phyloP scores from a whole-genome alignment of 2,113 vertebrate genomes.

The Pseudopodoces humilis region DNA sequence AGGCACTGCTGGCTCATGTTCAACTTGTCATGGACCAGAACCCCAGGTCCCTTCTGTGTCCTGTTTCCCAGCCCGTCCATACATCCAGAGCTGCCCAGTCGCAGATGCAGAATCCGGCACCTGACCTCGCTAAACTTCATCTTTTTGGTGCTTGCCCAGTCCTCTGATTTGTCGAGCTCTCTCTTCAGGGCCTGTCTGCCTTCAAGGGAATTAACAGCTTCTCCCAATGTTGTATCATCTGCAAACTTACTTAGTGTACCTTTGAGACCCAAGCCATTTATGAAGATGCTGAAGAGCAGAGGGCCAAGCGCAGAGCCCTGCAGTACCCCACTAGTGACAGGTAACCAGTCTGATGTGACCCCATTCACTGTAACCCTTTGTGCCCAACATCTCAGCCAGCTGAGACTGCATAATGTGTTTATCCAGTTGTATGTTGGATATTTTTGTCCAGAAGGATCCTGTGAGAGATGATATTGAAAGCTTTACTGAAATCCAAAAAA shows the following conservation, averaged over 20 bases:
- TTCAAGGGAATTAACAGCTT: not conserved
- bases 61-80: not conserved
- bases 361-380: not conserved
- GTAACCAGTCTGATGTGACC: not conserved
- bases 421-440: not conserved
- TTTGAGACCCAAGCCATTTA: not conserved
- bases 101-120: not conserved
- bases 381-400: not conserved
- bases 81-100: not conserved
- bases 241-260: not conserved
- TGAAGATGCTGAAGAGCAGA: not conserved
- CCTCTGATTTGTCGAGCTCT: not conserved
- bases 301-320: too few species aligned
- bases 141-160: not conserved
- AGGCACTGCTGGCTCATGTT: not conserved
- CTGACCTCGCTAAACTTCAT: not conserved
- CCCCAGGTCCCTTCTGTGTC: not conserved
- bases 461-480: rapidly evolving
- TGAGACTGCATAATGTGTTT: not conserved
- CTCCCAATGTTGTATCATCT: not conserved
- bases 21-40: rapidly evolving
- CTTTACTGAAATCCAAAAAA: not conserved
- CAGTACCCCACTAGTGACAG: not conserved
- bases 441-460: not conserved
- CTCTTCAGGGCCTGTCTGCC: not conserved